phyloP scores from a whole-genome alignment of 2,888 invertebrate genomes.

The Eilema caniola region DNA sequence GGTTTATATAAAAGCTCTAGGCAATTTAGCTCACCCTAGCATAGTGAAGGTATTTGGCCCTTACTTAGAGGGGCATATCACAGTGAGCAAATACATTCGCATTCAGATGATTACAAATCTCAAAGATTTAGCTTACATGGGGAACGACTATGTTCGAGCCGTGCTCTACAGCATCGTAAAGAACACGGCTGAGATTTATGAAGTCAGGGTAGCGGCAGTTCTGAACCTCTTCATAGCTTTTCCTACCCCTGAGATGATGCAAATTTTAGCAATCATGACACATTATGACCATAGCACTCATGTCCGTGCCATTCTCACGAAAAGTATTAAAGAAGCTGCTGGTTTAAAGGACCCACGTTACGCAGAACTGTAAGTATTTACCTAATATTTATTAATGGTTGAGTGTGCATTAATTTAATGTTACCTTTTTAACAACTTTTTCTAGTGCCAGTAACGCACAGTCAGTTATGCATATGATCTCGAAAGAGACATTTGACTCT shows the following conservation, averaged over 20 bases:
- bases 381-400: not conserved
- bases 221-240: slow-evolving; percentile 87
- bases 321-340: slow-evolving; percentile 87
- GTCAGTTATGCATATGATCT: slow-evolving; percentile 77
- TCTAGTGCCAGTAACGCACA: slow-evolving; percentile 78
- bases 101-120: slow-evolving; percentile 88
- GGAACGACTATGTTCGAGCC: slow-evolving; percentile 85
- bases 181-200: slow-evolving; percentile 88
- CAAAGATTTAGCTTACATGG: slow-evolving; percentile 77
- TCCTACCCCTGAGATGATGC: slow-evolving; percentile 88
- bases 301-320: slow-evolving; percentile 89
- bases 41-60: slow-evolving; percentile 88
- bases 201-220: slow-evolving; percentile 89
- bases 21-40: slow-evolving; percentile 88
- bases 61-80: slow-evolving; percentile 88
- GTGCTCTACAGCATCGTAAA: slow-evolving; percentile 89
- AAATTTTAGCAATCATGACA: slow-evolving; percentile 90
- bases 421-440: not conserved
- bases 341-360: slow-evolving; percentile 73
- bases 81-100: slow-evolving; percentile 88
- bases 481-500: slow-evolving; percentile 57
- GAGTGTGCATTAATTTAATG: not conserved
- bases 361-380: slow-evolving; percentile 81
- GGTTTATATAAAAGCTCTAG: slow-evolving; percentile 88
- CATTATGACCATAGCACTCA: slow-evolving; percentile 88